A percentile compares a stretch with the other conserved stretches of the same genome.
Conservation (phyloP, 1,140 invertebrate genomes). For the Prorops nasuta region DNA sequence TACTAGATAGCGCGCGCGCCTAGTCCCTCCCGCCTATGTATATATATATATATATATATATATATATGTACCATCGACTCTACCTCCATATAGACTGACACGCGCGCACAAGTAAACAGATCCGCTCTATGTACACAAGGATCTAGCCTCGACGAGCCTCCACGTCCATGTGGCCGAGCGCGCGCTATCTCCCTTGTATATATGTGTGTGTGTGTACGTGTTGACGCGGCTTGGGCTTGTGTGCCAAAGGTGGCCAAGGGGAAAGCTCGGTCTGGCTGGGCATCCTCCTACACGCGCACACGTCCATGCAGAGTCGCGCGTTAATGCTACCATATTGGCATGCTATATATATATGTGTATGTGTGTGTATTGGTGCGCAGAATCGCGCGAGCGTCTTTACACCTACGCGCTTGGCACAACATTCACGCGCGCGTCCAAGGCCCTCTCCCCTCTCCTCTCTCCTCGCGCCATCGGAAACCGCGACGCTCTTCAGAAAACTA, state of each 20-base stretch:
- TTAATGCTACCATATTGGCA: too few relatives aligned
- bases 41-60: too few relatives aligned
- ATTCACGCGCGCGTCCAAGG: constrained; percentile 16
- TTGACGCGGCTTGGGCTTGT: constrained; percentile 7
- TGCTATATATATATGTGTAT: constrained; percentile 10
- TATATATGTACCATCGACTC: too few relatives aligned
- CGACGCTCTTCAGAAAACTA: too few relatives aligned
- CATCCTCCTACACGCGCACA: not conserved
- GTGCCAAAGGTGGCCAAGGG: constrained; percentile 7
- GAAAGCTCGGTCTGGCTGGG: not conserved
- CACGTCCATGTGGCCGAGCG: too few relatives aligned
- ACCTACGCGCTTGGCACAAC: constrained; percentile 29
- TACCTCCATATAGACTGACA: too few relatives aligned
- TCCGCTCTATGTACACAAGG: too few relatives aligned
- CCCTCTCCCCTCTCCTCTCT: too few relatives aligned
- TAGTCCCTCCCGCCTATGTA: constrained; percentile 31
- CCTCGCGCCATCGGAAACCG: too few relatives aligned
- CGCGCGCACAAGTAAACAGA: too few relatives aligned
- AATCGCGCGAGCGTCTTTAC: too few relatives aligned
- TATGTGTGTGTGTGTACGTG: constrained; percentile 11
- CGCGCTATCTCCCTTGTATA: constrained; percentile 19
- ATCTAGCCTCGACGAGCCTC: too few relatives aligned
- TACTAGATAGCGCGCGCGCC: constrained; percentile 46
- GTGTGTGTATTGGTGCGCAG: constrained; percentile 5
- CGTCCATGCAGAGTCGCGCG: not conserved